Percentiles rank a stretch among this genome's conserved stretches.
These are phyloP conservation scores for Petrolisthes cinctipes DNA, from an alignment of 2,888 invertebrate genomes.

Conservation along the genomic window DNA sequence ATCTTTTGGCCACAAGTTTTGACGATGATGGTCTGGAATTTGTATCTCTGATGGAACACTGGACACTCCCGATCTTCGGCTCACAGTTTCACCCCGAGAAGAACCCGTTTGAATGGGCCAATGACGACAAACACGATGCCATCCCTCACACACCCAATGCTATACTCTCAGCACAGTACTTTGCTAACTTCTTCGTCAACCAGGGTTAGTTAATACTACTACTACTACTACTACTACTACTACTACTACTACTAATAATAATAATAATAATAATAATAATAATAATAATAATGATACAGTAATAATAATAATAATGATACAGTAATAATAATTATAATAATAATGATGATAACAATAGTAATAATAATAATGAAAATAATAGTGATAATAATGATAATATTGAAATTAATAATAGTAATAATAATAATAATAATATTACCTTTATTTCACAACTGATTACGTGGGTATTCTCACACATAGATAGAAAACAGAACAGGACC, in stretches of 20 bases:
- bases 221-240: not conserved
- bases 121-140: not conserved
- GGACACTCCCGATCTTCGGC: conserved; percentile 83
- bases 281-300: no score
- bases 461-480: no score
- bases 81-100: conserved; percentile 94
- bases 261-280: no score
- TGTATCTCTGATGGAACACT: conserved; percentile 83
- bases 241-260: not conserved
- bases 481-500: no score
- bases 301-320: no score
- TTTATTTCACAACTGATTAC: no score
- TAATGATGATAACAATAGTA: no score
- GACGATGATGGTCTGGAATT: conserved; percentile 79
- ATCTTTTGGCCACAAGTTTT: conserved; percentile 78
- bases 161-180: conserved; percentile 79
- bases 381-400: no score
- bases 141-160: conserved; percentile 79
- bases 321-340: no score
- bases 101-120: conserved; percentile 81
- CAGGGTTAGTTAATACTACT: conserved; percentile 71
- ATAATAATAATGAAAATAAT: no score
- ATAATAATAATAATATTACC: no score
- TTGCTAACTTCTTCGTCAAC: conserved; percentile 84
- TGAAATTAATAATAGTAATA: no score